phyloP scores from a whole-genome alignment of 1,140 invertebrate genomes.

The Eumeta japonica region DNA sequence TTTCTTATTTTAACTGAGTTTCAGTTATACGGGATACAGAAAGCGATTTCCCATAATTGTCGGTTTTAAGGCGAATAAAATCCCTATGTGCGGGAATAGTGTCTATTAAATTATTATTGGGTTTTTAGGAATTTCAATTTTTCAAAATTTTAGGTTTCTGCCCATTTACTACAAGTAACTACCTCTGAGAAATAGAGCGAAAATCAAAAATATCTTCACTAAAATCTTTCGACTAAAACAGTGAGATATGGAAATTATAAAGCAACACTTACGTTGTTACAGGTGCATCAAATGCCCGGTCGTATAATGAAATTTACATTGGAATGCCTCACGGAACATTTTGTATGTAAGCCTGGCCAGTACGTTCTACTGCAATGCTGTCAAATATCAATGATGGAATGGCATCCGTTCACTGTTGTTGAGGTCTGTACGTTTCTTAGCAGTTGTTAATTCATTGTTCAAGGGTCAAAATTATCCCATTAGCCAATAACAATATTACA shows the following conservation, averaged over 20 bases:
- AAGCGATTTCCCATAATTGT: too few species aligned
- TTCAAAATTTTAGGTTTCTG: too few species aligned
- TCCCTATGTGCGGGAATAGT: too few species aligned
- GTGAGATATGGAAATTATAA: neutral
- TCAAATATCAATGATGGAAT: conserved; percentile 39
- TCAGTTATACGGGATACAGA: too few species aligned
- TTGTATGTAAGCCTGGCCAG: conserved; percentile 31
- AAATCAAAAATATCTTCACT: neutral
- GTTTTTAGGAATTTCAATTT: too few species aligned
- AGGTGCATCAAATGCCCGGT: conserved; percentile 37
- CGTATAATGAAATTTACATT: conserved; percentile 31
- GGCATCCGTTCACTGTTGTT: conserved; percentile 50
- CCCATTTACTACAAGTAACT: too few species aligned
- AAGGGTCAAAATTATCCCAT: too few species aligned
- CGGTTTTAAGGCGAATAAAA: too few species aligned
- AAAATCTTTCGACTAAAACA: neutral
- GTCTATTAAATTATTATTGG: too few species aligned
- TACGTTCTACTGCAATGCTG: conserved; percentile 42
- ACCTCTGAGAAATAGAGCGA: too few species aligned
- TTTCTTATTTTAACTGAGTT: too few species aligned
- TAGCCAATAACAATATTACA: too few species aligned
- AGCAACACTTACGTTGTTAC: conserved; percentile 3
- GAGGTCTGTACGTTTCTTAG: conserved; percentile 20
- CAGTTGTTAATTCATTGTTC: neutral
- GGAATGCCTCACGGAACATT: conserved; percentile 22